Evolutionary conservation across 23 tunicate genomes (phyloP), one percentile per base, ranked within the genome.

Genomic region (Phallusia fumigata): DNA sequence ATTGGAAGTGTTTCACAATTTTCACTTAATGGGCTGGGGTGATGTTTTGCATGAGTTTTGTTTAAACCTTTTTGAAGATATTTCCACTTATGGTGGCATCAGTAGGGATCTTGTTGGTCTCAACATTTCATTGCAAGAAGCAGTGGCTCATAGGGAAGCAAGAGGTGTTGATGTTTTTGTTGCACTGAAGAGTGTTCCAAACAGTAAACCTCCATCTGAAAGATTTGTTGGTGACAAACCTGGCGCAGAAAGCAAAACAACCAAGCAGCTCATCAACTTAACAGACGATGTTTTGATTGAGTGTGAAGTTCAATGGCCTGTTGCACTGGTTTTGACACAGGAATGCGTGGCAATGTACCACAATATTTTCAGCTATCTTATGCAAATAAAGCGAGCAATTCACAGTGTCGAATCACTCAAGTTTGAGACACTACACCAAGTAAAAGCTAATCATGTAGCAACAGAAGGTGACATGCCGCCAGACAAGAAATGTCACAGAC

Each of bases 1-100:
- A 26, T 52, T 94, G 19, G 73, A 89, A 19, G 50, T 33, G 28
- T 94, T 85, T 79, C 94, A 89, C 44, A 83, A 94, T 65, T 89
- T 94, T 78, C 86, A 94, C 79, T 76, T 94, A 49, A 85, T 94
- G 90, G 97, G 81, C 30, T 88, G 88, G 92, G 97, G 97, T 24
- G 97, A 92, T 76, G 92, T 88, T 0, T 83, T 92, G 83, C 88
- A 87, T 65, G 79, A 87, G 35, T 92, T 92, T 58, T 74, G 85
- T 12, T 3, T 36, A 0, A 33, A 53, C 19, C 64, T 92, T 0
- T 87, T 84, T 69, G 49, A 84, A 32, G 35, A 84, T 18, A 65
- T 94, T 36, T 33, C 53, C 5, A 76, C 30, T 0, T 35, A 33
- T 53, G 80, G 79, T 26, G 30, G 30, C 8, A 44, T 89, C 30